A percentile compares a stretch with the other conserved stretches of the same genome.
These are phyloP conservation scores for Rhinolophus sinicus DNA, from an alignment of 2,113 vertebrate species.

Conservation along the genomic window DNA sequence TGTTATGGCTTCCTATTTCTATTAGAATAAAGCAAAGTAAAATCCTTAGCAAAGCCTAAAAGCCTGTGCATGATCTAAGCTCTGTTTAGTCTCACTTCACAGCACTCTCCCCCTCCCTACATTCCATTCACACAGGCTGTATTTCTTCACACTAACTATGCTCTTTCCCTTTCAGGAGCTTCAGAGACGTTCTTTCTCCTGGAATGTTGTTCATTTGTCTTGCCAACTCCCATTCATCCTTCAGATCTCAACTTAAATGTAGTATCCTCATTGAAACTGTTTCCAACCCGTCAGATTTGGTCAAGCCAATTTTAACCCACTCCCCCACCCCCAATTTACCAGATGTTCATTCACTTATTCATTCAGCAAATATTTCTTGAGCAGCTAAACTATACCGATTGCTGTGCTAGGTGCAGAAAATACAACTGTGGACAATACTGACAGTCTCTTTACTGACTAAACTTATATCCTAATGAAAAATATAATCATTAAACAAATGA, in stretches of 20 bases:
- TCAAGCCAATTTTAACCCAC: not conserved
- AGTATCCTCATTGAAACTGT: not conserved
- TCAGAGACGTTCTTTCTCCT: not conserved
- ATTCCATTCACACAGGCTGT: not conserved
- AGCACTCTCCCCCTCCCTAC: no score
- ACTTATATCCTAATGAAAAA: constrained; percentile 28
- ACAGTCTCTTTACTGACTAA: constrained; percentile 26
- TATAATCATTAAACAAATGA: constrained; percentile 33
- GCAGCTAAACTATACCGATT: not conserved
- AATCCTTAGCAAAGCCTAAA: not conserved
- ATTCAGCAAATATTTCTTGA: constrained; percentile 45
- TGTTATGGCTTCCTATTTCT: not conserved
- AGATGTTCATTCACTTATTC: not conserved
- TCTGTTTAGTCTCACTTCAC: not conserved
- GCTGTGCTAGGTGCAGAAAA: not conserved
- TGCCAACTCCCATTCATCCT: not conserved
- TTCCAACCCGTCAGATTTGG: not conserved
- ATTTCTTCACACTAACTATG: not conserved
- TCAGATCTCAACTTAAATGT: not conserved
- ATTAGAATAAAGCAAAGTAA: not conserved
- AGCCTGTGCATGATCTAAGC: not conserved
- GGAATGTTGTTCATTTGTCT: not conserved
- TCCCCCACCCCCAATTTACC: not conserved
- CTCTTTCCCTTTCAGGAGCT: not conserved
- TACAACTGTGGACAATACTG: not conserved